These are phyloP conservation scores for Peromyscus maniculatus DNA, from an alignment of 2,113 vertebrate genomes.

Conservation along the genomic window DNA sequence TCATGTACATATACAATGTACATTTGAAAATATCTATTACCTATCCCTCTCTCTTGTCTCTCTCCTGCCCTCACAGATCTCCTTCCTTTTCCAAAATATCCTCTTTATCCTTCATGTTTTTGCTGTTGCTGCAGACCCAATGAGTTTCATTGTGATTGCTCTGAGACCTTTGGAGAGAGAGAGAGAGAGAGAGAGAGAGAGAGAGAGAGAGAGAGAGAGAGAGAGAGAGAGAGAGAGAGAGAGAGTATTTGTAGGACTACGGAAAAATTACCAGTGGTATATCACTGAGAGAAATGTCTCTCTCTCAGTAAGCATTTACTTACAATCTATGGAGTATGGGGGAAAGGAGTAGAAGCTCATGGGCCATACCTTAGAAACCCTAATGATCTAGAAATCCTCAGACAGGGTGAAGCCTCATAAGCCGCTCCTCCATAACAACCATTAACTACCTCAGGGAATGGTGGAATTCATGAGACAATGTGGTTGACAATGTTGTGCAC, in stretches of 20 bases:
- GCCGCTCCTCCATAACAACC: not conserved
- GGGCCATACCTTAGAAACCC: not conserved
- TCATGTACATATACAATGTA: not conserved
- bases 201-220: not conserved
- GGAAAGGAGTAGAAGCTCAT: not conserved
- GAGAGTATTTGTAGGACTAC: not conserved
- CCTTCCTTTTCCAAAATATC: not conserved
- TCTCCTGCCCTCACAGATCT: not conserved
- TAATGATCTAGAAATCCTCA: not conserved
- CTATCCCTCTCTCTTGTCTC: too few species aligned
- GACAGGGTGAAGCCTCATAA: not conserved
- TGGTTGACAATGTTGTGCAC: too few species aligned
- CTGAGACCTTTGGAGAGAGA: not conserved
- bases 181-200: not conserved
- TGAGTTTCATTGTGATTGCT: not conserved
- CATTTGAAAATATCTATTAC: not conserved
- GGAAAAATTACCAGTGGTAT: not conserved
- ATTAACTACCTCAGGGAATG: not conserved
- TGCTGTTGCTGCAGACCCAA: too few species aligned
- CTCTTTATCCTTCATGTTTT: not conserved
- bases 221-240: not conserved
- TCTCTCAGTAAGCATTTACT: not conserved
- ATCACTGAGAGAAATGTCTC: not conserved
- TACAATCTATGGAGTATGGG: not conserved
- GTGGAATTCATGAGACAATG: too few species aligned